A percentile compares a stretch with the other conserved stretches of the same genome.
Evolutionary conservation across 2,113 vertebrate species (phyloP).

Genomic region (Dromiciops gliroides): DNA sequence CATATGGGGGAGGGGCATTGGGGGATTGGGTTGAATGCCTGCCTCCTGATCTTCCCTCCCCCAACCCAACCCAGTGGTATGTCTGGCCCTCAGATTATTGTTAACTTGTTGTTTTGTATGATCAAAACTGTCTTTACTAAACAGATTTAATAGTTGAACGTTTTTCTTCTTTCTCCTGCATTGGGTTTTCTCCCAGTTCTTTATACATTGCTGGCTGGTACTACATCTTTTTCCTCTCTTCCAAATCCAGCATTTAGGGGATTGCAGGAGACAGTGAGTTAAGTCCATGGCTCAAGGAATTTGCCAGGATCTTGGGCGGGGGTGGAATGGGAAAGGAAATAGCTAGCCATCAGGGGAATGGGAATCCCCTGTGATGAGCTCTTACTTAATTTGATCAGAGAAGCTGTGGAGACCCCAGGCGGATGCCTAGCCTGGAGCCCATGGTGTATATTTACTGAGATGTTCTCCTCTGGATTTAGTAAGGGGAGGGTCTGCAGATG

Average conservation of each 20-base stretch:
- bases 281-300: not conserved
- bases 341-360: not conserved
- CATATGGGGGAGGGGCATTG: not conserved
- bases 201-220: not conserved
- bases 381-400: not conserved
- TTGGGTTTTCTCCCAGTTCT: not conserved
- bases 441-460: not conserved
- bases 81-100: slow-evolving; percentile 75
- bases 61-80: slow-evolving; percentile 38
- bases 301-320: not conserved
- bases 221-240: not conserved
- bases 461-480: not conserved
- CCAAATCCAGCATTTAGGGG: not conserved
- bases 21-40: not conserved
- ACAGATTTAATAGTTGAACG: slow-evolving; percentile 80
- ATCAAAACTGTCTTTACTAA: slow-evolving; percentile 82
- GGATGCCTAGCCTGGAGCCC: not conserved
- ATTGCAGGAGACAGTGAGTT: not conserved
- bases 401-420: not conserved
- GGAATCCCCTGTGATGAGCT: not conserved
- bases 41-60: not conserved
- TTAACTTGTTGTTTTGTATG: slow-evolving; percentile 80
- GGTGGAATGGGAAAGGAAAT: not conserved
- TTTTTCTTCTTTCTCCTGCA: slow-evolving; percentile 47
- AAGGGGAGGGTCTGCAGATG: not conserved